Evolutionary conservation across 2,888 invertebrate species (phyloP).

Genomic region (Apamea monoglypha): DNA sequence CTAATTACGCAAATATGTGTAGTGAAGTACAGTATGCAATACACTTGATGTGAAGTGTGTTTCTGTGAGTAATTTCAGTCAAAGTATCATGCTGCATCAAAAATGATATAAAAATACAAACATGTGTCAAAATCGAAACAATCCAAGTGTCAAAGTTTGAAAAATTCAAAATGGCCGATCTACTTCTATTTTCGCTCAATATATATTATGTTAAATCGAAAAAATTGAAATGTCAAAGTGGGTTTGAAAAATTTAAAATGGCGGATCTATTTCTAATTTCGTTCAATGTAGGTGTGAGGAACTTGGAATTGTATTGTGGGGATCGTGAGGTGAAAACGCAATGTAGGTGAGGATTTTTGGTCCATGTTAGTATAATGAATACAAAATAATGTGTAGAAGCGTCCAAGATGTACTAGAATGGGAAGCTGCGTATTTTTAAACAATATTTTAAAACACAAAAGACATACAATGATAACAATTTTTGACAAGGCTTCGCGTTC

Average conservation of each 20-base stretch:
- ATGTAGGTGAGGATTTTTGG: conserved; percentile 26
- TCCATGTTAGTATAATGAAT: conserved; percentile 42
- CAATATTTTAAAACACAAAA: conserved; percentile 5
- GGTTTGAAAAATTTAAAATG: conserved; percentile 15
- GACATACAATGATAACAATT: neutral
- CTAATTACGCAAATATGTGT: conserved; percentile 17
- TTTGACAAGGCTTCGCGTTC: neutral
- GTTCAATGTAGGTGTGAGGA: conserved; percentile 32
- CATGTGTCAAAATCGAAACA: conserved; percentile 45
- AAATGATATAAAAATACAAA: conserved; percentile 22
- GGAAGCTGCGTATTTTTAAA: conserved; percentile 26
- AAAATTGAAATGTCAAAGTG: neutral
- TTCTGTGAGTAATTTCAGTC: conserved; percentile 45
- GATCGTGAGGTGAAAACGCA: conserved; percentile 40
- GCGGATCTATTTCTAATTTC: conserved; percentile 29
- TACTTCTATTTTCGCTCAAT: conserved; percentile 47
- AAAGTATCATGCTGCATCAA: conserved; percentile 51
- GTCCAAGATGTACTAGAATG: conserved; percentile 35
- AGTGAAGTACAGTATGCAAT: conserved; percentile 11
- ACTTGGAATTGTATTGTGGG: conserved; percentile 31
- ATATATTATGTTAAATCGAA: conserved; percentile 11
- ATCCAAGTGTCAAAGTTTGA: conserved; percentile 31
- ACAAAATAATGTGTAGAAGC: conserved; percentile 36
- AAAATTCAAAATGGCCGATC: conserved; percentile 47
- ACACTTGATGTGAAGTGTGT: conserved; percentile 55